Evolutionary conservation across 2,888 invertebrate species (phyloP), one percentile per base, ranked within the genome.

Genomic region (Papilio gigon): DNA sequence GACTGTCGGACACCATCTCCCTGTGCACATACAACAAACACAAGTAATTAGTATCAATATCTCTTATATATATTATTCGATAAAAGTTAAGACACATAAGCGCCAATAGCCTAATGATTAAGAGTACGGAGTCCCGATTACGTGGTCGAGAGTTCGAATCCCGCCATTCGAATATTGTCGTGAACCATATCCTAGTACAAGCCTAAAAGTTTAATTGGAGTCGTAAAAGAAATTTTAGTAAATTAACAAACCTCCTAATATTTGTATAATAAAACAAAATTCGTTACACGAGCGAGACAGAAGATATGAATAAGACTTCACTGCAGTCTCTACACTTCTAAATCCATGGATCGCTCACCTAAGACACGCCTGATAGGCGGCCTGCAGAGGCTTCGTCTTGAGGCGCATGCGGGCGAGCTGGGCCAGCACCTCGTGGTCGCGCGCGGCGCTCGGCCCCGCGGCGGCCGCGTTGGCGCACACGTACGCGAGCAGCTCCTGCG

Each of bases 361-460:
- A 63, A 98, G 94, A 75, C 98, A 97, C 50, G 95, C 93, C 81
- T 98, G 94, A 84, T 97, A 98, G 70, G 97, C 95, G 80, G 96
- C 97, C 71, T 98, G 95, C 73, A 98, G 94, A 2, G 97, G 97
- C 86, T 99, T 99, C 37, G 97, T 98, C 90, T 99, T 99, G 72
- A 98, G 92, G 59, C 98, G 91, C 92, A 99, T 96, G 86, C 98
- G 96, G 4, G 97, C 96, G 27, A 99, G 92, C 77, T 96, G 95
- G 35, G 96, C 95, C 66, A 99, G 95, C 58, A 97, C 96, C 80
- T 94, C 94, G 76, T 93, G 93, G 87, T 97, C 97, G 68, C 93
- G 89, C 4, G 93, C 87, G 22, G 94, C 94, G 66, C 94, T 93
- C 61, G 94, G 93, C 8, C 90, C 88, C 71, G 84, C 79, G 25